A percentile compares a stretch with the other conserved stretches of the same genome.
Conservation (phyloP, 2,113 vertebrate species). For the Pitta sordida region DNA sequence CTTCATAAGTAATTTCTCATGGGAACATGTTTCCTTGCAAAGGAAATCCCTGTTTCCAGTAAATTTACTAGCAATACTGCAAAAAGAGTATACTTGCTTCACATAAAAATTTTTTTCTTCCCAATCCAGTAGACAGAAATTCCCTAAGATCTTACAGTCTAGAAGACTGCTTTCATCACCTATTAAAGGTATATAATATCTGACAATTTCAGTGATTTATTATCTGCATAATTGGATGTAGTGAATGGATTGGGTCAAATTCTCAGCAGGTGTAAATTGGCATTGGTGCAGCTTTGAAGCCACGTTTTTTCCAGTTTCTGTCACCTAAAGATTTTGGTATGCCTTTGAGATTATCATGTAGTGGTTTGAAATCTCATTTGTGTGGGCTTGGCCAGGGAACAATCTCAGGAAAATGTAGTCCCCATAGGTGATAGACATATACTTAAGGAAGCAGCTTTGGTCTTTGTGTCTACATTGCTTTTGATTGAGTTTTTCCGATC, state of each 20-base stretch:
- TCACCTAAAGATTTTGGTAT: not conserved
- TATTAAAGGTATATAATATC: not conserved
- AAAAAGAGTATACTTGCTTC: not conserved
- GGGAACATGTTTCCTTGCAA: not conserved
- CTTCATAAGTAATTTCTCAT: not conserved
- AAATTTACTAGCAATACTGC: not conserved
- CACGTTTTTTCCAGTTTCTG: not conserved
- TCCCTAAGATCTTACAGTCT: not conserved
- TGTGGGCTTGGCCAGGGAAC: not conserved
- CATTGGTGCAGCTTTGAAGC: not conserved
- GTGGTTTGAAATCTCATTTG: not conserved
- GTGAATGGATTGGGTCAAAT: not conserved
- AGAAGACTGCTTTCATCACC: not conserved
- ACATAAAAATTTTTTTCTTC: not conserved
- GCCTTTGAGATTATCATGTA: not conserved
- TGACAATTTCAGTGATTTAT: constrained; percentile 11
- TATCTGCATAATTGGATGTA: not conserved
- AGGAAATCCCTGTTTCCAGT: not conserved
- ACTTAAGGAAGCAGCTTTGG: not conserved
- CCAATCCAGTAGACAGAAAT: not conserved
- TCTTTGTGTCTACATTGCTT: not conserved
- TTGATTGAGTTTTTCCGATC: not conserved
- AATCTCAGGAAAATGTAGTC: not conserved
- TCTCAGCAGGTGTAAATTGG: not conserved
- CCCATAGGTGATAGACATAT: not conserved